Evolutionary conservation across 1,140 invertebrate species (phyloP), one percentile per base, ranked within the genome.

Genomic region (Megathymus violae): DNA sequence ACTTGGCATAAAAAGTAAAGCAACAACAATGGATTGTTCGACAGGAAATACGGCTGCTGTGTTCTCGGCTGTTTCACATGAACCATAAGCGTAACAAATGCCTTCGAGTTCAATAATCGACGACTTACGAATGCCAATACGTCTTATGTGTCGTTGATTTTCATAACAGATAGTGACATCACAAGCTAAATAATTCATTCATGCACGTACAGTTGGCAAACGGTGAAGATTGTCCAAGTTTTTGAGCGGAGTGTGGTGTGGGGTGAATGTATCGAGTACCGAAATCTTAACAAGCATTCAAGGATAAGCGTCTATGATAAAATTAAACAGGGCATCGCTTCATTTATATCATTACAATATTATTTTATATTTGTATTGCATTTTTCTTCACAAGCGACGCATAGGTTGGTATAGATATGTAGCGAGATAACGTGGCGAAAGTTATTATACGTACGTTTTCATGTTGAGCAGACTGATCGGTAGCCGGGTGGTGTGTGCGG

Each of bases 21-120:
- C 19, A 59, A 59, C 14, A 85, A 85, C 80, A 86, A 86, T 86
- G 64, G 74, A 71, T 69, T 67, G 64, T 67, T 80, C 69, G 73
- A 62, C 78, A 80, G 80, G 82, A 85, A 85, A 74, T 71, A 51
- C 70, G 75, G 74, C 76, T 80, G 80, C 61, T 44, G 56, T 56
- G 68, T 50, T 65, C 60, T 66, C 76, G 80, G 80, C 81, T 82
- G 83, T 75, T 70, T 68, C 48, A 41, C 56, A 59, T 48, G 17
- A 47, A 47, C 7, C 56, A 44, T 47, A 59, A 47, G 56, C 52
- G 16, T 25, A 67, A 54, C 63, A 64, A 50, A 62, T 31, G 51
- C 38, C 38, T 43, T n/a, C 38, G 19, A 43, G 31, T 51, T 54
- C 51, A 44, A 67, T 62, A 70, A 70, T 50, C 46, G 52, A 34